phyloP scores from a whole-genome alignment of 2,113 vertebrate genomes.

The Psettodes erumei region DNA sequence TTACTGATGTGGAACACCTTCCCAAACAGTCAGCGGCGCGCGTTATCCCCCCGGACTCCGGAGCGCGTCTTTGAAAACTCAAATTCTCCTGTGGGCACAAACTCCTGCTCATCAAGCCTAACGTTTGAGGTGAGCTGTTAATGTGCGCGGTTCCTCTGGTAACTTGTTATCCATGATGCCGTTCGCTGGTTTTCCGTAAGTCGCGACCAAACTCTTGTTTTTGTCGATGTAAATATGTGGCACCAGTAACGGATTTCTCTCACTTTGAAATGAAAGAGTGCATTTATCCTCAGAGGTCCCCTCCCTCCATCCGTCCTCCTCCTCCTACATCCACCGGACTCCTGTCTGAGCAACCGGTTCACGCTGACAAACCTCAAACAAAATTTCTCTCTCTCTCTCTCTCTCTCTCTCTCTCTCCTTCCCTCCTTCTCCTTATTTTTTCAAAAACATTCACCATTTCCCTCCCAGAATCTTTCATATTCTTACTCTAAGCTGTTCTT shows the following conservation, averaged over 20 bases:
- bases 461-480: background rate
- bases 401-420: slow-evolving; percentile 41
- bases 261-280: slow-evolving; percentile 78
- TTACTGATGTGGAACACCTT: slow-evolving; percentile 55
- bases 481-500: background rate
- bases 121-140: slow-evolving; percentile 5
- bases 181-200: background rate
- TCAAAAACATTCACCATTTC: slow-evolving; percentile 16
- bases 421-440: slow-evolving; percentile 11
- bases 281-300: slow-evolving; percentile 74
- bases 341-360: slow-evolving; percentile 62
- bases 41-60: slow-evolving; percentile 15
- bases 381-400: slow-evolving; percentile 43
- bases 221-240: slow-evolving; percentile 11
- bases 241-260: slow-evolving; percentile 33
- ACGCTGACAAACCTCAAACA: slow-evolving; percentile 66
- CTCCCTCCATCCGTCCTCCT: slow-evolving; percentile 49
- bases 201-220: background rate
- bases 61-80: slow-evolving; percentile 48
- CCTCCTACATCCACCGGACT: slow-evolving; percentile 57
- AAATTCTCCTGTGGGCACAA: slow-evolving; percentile 11
- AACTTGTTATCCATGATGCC: slow-evolving; percentile 16
- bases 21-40: slow-evolving; percentile 25
- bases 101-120: slow-evolving; percentile 19
- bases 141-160: background rate